Conservation (phyloP, 2,888 invertebrate genomes). For the Microdon myrmicae region DNA sequence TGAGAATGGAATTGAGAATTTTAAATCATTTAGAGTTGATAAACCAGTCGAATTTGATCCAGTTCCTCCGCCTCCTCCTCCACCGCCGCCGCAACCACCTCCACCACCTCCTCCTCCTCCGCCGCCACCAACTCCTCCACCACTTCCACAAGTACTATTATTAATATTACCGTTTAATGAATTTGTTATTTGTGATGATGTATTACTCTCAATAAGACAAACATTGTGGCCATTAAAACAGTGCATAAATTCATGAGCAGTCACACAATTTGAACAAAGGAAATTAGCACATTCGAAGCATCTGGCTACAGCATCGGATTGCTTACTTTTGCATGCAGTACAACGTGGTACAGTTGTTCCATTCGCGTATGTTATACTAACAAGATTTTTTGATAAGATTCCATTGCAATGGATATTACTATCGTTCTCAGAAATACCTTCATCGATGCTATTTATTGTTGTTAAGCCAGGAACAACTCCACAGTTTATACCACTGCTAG, state of each 20-base stretch:
- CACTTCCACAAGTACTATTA: background rate
- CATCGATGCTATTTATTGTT: slow-evolving; percentile 26
- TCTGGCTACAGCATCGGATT: slow-evolving; percentile 93
- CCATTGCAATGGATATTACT: slow-evolving; percentile 53
- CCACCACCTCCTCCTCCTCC: background rate
- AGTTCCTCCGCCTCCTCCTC: no score
- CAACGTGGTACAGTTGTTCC: slow-evolving; percentile 75
- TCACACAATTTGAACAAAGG: slow-evolving; percentile 96
- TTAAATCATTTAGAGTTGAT: slow-evolving; percentile 59
- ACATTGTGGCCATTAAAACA: slow-evolving; percentile 98
- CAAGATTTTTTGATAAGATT: slow-evolving; percentile 55
- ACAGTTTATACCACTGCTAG: slow-evolving; percentile 71
- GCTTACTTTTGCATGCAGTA: slow-evolving; percentile 96
- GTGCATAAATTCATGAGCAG: slow-evolving; percentile 99
- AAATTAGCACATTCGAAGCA: slow-evolving; percentile 97
- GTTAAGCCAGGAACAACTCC: slow-evolving; percentile 30
- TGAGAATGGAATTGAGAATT: slow-evolving; percentile 62
- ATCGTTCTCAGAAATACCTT: slow-evolving; percentile 31
- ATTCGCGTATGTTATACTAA: slow-evolving; percentile 64
- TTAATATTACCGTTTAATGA: slow-evolving; percentile 49
- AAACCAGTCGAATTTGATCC: no score
- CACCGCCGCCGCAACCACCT: background rate
- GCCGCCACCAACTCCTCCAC: no score
- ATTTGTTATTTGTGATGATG: slow-evolving; percentile 60
- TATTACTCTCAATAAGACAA: slow-evolving; percentile 66